Base-by-base conservation (phyloP, 2,113 vertebrate genomes). In the Phrynocephalus versicolor region DNA sequence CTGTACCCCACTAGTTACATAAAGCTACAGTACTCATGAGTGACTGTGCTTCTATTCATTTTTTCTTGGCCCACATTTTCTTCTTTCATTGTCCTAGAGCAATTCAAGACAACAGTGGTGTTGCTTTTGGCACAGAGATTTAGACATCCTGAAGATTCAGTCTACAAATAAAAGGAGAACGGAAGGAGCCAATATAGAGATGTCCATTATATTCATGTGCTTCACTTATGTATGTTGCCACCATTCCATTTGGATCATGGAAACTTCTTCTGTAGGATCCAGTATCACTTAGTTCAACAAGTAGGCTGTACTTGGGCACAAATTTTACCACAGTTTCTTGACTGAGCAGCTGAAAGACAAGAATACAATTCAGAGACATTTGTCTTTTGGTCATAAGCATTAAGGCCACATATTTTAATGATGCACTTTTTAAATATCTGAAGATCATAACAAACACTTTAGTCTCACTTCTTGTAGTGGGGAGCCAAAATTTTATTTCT, bases 171-270 rank as follows among this genome's bases (percentile, higher is more conserved):
- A 97, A 99, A 0, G 98, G 97, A 9, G 98, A 97, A 1, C 93
- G 91, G 95, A 98, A 99, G 82, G 99, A 99, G n/a, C 98, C 98
- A 90, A 99, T 81, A 93, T 99, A 99, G 25, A 99, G 96, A 39
- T 96, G 93, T 16, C 98, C 98, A 0, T 97, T 87, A 0, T 98
- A 94, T 81, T 99, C 98, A 0, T 98, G 97, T 12, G 92, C 99
- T 92, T 99, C 98, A 0, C 98, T 99, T 90, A 99, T 6, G 5
- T 97, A 97, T 1, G 97, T 83, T 1, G 88, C 96, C 75, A 96
- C 97, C 93, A 95, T 81, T 58, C 98, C 98, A 0, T 93, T 95
- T 0, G 98, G 98, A 94, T 99, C 98, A 0, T 99, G 98, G 89
- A 99, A 97, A 89, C 98, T 99, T 81, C 98, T 97, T 27, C 84